A percentile compares a stretch with the other conserved stretches of the same genome.
Evolutionary conservation across 1,140 invertebrate species (phyloP).

Genomic region (Drosophila truncata): DNA sequence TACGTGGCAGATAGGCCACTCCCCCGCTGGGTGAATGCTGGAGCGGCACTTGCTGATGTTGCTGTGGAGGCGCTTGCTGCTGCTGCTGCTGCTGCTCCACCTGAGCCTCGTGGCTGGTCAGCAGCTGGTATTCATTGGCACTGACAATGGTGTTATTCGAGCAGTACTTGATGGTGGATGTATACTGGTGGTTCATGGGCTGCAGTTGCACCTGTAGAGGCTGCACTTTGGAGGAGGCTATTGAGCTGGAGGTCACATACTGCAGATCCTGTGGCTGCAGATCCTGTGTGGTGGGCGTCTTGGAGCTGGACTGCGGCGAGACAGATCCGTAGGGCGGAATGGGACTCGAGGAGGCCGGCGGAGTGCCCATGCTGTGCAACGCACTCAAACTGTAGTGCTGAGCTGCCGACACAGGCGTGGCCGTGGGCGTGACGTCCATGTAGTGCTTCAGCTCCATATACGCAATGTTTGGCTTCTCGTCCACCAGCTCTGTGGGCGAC

Average conservation of each 20-base stretch:
- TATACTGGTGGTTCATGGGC: constrained; percentile 75
- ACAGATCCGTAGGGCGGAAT: constrained; percentile 67
- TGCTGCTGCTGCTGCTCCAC: constrained; percentile 52
- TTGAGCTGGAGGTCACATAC: constrained; percentile 51
- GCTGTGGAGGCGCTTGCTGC: constrained; percentile 43
- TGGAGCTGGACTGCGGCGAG: constrained; percentile 69
- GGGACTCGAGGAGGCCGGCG: constrained; percentile 77
- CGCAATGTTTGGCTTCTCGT: constrained; percentile 75
- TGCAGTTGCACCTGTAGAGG: constrained; percentile 70
- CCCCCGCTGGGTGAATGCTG: constrained; percentile 49
- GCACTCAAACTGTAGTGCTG: constrained; percentile 64
- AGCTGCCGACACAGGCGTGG: constrained; percentile 40
- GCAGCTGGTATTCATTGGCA: constrained; percentile 61
- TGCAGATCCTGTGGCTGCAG: constrained; percentile 62
- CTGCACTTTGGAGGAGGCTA: constrained; percentile 40
- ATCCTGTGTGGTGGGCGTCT: constrained; percentile 61
- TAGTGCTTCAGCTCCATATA: constrained; percentile 82
- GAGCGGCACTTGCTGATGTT: constrained; percentile 44
- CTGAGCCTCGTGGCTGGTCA: constrained; percentile 54
- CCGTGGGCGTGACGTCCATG: constrained; percentile 52
- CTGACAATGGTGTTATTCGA: constrained; percentile 77
- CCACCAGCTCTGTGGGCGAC: constrained; percentile 73
- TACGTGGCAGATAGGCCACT: constrained; percentile 39
- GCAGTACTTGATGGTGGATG: constrained; percentile 84
- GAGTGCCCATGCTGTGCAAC: constrained; percentile 72